A percentile compares a stretch with the other conserved stretches of the same genome.
Evolutionary conservation across 2,888 invertebrate species (phyloP).

Genomic region (Zelleria hepariella): DNA sequence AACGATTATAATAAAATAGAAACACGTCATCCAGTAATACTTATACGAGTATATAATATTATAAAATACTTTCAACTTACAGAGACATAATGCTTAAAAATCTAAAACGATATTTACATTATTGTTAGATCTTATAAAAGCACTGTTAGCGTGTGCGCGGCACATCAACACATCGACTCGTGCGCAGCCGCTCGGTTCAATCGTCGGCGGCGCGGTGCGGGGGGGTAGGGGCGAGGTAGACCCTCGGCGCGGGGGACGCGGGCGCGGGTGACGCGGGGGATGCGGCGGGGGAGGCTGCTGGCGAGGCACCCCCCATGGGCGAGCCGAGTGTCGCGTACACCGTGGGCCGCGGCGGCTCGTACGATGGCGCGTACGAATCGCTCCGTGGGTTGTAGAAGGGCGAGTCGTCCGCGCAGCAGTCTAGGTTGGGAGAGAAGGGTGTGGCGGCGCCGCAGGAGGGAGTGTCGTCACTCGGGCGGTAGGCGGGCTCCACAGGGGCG

Average conservation of each 20-base stretch:
- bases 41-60: slow-evolving; percentile 48
- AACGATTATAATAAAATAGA: too few relatives aligned
- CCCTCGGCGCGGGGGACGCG: slow-evolving; percentile 35
- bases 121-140: neutral
- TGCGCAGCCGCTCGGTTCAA: neutral
- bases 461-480: slow-evolving; percentile 65
- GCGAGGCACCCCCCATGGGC: slow-evolving; percentile 52
- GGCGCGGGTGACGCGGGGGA: slow-evolving; percentile 44
- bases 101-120: slow-evolving; percentile 62
- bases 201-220: neutral
- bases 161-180: neutral
- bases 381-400: slow-evolving; percentile 68
- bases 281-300: slow-evolving; percentile 53
- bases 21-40: slow-evolving; percentile 37
- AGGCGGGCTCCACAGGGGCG: slow-evolving; percentile 59
- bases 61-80: slow-evolving; percentile 70
- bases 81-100: slow-evolving; percentile 62
- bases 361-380: slow-evolving; percentile 65
- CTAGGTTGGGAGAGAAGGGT: slow-evolving; percentile 62
- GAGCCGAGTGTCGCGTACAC: slow-evolving; percentile 66
- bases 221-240: slow-evolving; percentile 28
- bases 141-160: neutral
- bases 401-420: slow-evolving; percentile 58
- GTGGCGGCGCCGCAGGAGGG: slow-evolving; percentile 68
- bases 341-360: slow-evolving; percentile 61